phyloP scores from a whole-genome alignment of 2,888 invertebrate species.

The Operophtera brumata region DNA sequence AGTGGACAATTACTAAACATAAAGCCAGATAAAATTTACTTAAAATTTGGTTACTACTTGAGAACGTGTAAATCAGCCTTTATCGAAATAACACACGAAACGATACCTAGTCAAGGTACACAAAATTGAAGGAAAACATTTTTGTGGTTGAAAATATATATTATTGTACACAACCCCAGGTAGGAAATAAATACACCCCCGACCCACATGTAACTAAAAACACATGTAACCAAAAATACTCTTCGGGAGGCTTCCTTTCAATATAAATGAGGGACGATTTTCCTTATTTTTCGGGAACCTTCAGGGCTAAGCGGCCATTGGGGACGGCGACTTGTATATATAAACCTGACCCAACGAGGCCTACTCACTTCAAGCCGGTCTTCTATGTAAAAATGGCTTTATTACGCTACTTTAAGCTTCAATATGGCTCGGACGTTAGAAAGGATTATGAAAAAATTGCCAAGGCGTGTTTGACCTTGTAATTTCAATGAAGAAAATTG shows the following conservation, averaged over 20 bases:
- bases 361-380: conserved; percentile 27
- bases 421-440: not conserved
- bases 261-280: conserved; percentile 71
- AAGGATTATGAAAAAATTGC: no score
- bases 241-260: conserved; percentile 58
- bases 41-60: no score
- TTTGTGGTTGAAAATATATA: no score
- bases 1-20: no score
- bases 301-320: conserved; percentile 65
- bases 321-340: conserved; percentile 67
- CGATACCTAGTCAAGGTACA: no score
- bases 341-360: conserved; percentile 44
- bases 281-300: conserved; percentile 60
- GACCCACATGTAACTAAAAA: conserved; percentile 18
- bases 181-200: conserved; percentile 6
- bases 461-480: no score
- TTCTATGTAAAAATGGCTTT: conserved; percentile 6
- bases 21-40: no score
- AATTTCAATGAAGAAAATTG: no score
- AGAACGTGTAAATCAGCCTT: no score
- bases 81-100: no score
- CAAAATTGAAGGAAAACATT: no score
- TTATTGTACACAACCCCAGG: no score
- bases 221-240: conserved; percentile 18
- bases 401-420: not conserved